These are phyloP conservation scores for Perccottus glenii DNA, from an alignment of 2,113 vertebrate species.

Conservation along the genomic window DNA sequence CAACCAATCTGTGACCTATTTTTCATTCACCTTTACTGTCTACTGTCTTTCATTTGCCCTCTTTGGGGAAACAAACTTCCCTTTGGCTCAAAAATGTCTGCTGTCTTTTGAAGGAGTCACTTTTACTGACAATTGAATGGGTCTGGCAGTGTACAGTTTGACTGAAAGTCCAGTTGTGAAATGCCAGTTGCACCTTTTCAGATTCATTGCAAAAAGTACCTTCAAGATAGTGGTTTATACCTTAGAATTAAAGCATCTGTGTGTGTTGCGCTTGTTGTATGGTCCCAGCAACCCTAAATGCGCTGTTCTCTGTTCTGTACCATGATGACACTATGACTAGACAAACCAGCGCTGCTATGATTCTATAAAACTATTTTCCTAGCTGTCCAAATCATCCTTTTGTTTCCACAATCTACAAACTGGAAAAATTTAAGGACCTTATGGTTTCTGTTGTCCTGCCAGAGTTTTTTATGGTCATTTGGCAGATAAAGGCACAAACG, in stretches of 20 bases:
- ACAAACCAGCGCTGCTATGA: neutral
- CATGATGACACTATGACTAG: neutral
- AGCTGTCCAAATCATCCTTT: too few relatives aligned
- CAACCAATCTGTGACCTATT: constrained; percentile 60
- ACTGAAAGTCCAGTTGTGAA: constrained; percentile 34
- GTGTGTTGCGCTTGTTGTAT: constrained; percentile 41
- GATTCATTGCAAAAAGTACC: constrained; percentile 3
- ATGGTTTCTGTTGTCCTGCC: too few relatives aligned
- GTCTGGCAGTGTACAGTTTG: constrained; percentile 45
- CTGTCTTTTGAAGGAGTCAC: constrained; percentile 50
- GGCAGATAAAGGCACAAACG: too few relatives aligned
- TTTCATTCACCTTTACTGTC: constrained; percentile 57
- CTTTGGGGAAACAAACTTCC: constrained; percentile 60
- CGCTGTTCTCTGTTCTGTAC: constrained; percentile 42
- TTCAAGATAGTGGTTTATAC: constrained; percentile 1
- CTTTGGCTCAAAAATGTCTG: constrained; percentile 58
- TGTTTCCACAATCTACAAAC: too few relatives aligned
- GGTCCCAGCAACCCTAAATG: constrained; percentile 25
- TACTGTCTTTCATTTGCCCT: constrained; percentile 65
- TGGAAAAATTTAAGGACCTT: too few relatives aligned
- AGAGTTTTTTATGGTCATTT: too few relatives aligned
- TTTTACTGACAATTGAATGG: constrained; percentile 47
- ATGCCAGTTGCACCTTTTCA: neutral
- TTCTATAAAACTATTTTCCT: too few relatives aligned
- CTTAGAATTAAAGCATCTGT: constrained; percentile 44